These are phyloP conservation scores for Aphyosemion australe DNA, from an alignment of 2,113 vertebrate species.

Conservation along the genomic window DNA sequence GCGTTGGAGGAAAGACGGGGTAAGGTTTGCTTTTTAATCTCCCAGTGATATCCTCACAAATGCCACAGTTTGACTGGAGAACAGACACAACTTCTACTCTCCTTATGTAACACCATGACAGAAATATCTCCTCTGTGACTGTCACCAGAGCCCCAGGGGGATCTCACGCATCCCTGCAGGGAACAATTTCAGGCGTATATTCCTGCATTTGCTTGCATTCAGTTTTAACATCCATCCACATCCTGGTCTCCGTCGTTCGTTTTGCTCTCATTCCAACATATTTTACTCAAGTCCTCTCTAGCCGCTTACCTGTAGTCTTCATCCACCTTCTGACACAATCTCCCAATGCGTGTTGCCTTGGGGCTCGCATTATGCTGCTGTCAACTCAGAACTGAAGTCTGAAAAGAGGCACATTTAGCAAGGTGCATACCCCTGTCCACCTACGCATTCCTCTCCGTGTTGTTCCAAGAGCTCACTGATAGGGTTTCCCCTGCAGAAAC, in stretches of 20 bases:
- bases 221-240: slow-evolving; percentile 6
- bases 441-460: slow-evolving; percentile 23
- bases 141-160: slow-evolving; percentile 38
- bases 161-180: slow-evolving; percentile 30
- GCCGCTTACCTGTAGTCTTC: slow-evolving; percentile 43
- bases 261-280: not conserved
- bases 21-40: slow-evolving; percentile 35
- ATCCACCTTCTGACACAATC: slow-evolving; percentile 13
- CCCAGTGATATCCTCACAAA: slow-evolving; percentile 44
- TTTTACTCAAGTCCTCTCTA: not conserved
- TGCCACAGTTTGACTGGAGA: slow-evolving; percentile 41
- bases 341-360: slow-evolving; percentile 32
- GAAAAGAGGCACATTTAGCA: slow-evolving; percentile 38
- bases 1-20: slow-evolving; percentile 28
- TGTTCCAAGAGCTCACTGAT: slow-evolving; percentile 23
- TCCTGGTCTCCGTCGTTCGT: slow-evolving; percentile 3
- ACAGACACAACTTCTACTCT: slow-evolving; percentile 3
- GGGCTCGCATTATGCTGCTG: slow-evolving; percentile 41
- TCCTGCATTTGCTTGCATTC: slow-evolving; percentile 25
- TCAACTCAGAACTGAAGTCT: slow-evolving; percentile 40
- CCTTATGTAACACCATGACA: slow-evolving; percentile 34
- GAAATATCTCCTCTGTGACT: slow-evolving; percentile 11
- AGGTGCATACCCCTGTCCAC: slow-evolving; percentile 11
- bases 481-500: slow-evolving; percentile 5
- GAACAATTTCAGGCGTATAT: slow-evolving; percentile 39